Percentiles rank a stretch among this genome's conserved stretches.
phyloP scores from a whole-genome alignment of 2,113 vertebrate genomes.

The Proterorhinus semilunaris region DNA sequence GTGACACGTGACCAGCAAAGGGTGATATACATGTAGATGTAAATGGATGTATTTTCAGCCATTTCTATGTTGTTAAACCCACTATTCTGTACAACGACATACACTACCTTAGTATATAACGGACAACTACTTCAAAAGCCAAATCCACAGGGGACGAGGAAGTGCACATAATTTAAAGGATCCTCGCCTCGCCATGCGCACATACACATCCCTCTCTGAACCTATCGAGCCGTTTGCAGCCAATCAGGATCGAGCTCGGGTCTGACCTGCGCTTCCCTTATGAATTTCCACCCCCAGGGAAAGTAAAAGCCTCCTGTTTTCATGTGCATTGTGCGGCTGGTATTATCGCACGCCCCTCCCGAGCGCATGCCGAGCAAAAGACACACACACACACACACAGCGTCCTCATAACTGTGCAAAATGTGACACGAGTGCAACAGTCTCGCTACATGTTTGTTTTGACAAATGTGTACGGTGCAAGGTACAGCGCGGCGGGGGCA shows the following conservation, averaged over 20 bases:
- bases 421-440: slow-evolving; percentile 28
- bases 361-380: slow-evolving; percentile 12
- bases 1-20: no score
- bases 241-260: slow-evolving; percentile 22
- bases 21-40: not conserved
- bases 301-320: slow-evolving; percentile 16
- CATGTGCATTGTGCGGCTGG: slow-evolving; percentile 21
- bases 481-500: not conserved
- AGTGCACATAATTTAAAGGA: slow-evolving; percentile 19
- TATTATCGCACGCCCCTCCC: slow-evolving; percentile 22
- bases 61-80: not conserved
- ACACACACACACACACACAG: slow-evolving; percentile 14
- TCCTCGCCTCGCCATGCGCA: not conserved
- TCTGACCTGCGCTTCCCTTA: slow-evolving; percentile 37
- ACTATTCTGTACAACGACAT: not conserved
- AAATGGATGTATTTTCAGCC: not conserved
- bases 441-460: slow-evolving; percentile 26
- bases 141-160: slow-evolving; percentile 8
- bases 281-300: slow-evolving; percentile 38
- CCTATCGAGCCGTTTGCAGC: slow-evolving; percentile 15
- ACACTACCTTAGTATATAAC: not conserved
- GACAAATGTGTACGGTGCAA: slow-evolving; percentile 21
- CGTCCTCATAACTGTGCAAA: slow-evolving; percentile 7
- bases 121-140: not conserved
- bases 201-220: slow-evolving; percentile 18